Evolutionary conservation across 2,113 vertebrate species (phyloP), one percentile per base, ranked within the genome.

Genomic region (Nibea albiflora): DNA sequence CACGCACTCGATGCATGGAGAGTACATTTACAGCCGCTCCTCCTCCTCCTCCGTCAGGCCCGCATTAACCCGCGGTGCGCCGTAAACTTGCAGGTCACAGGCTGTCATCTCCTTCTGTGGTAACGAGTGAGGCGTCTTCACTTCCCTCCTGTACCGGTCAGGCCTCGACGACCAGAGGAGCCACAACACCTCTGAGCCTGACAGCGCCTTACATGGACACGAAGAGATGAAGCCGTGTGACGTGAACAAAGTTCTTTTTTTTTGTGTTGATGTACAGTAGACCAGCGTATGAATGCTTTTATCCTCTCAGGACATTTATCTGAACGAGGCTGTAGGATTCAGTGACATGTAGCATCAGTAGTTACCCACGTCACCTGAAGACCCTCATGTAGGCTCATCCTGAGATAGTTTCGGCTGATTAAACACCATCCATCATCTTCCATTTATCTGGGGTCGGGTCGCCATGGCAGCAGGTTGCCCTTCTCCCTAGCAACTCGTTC

Each of bases 101-200:
- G 44, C 74, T 11, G 73, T 62, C 69, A 53, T 78, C 73, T 89
- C 87, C 90, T 83, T 68, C 58, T 88, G 88, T 87, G 88, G 84
- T 85, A 57, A 35, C 60, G 10, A 54, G 42, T 2, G 26, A 19
- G 2, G 58, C 1, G 52, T 76, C 58, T 31, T 35, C 20, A 5
- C n/a, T n/a, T n/a, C n/a, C n/a, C n/a, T n/a, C n/a, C n/a, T n/a
- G n/a, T n/a, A n/a, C 11, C 7, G 62, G 80, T 83, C 83, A 39
- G n/a, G 57, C 58, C 53, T 74, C 77, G 75, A 78, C 19, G 39
- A 75, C 50, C 74, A 24, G 53, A 64, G 62, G 61, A 73, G 71
- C 70, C 83, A 80, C 70, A 83, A 85, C 88, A 87, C 16, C 28
- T 9, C 76, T 1, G 39, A 83, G 60, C 60, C 60, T 1, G 1